Evolutionary conservation across 2,113 vertebrate genomes (phyloP).

Genomic region (Pimephales promelas): DNA sequence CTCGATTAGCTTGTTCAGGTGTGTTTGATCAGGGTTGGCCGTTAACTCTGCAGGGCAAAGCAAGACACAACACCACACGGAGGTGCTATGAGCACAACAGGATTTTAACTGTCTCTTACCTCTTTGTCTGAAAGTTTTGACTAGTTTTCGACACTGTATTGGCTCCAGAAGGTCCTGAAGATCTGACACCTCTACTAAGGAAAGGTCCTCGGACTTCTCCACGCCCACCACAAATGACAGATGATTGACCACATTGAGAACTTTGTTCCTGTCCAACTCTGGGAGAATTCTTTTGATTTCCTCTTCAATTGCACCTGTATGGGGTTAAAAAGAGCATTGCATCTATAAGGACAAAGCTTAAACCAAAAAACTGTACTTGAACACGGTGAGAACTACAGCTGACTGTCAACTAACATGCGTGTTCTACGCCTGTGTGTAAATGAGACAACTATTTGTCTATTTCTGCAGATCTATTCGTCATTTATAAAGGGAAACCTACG

Average conservation of each 20-base stretch:
- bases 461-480: too few species aligned
- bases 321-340: not conserved
- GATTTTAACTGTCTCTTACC: slow-evolving; percentile 4
- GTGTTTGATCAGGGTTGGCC: not conserved
- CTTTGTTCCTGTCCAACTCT: slow-evolving; percentile 2
- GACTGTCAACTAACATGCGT: too few species aligned
- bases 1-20: not conserved
- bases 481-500: too few species aligned
- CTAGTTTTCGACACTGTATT: slow-evolving; percentile 32
- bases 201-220: slow-evolving; percentile 32
- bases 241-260: slow-evolving; percentile 35
- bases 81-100: not conserved
- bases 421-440: too few species aligned
- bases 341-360: not conserved
- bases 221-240: slow-evolving; percentile 28
- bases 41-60: not conserved
- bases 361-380: not conserved
- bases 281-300: slow-evolving; percentile 19
- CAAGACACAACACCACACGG: not conserved
- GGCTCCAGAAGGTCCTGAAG: slow-evolving; percentile 27
- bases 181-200: slow-evolving; percentile 31
- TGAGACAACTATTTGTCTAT: too few species aligned
- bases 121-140: slow-evolving; percentile 22
- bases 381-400: too few species aligned
- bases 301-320: slow-evolving; percentile 17